Evolutionary conservation across 2,888 invertebrate genomes (phyloP).

Genomic region (Pristionchus arcanus): DNA sequence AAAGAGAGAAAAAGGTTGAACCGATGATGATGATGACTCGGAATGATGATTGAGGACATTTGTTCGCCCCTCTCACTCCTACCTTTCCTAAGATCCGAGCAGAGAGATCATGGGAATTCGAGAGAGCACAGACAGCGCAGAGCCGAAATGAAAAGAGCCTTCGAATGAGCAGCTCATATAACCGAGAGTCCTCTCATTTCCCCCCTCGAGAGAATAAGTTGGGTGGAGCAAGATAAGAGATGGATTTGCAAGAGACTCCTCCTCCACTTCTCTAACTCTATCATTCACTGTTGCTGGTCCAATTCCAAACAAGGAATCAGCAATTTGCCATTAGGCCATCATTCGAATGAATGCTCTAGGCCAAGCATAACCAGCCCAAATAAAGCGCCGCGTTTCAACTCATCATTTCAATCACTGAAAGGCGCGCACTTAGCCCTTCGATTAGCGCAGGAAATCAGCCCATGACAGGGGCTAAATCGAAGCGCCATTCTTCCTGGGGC

Average conservation of each 20-base stretch:
- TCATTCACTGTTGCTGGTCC: not conserved
- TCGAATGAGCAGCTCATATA: constrained; percentile 43
- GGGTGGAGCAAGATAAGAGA: constrained; percentile 24
- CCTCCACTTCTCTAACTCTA: not conserved
- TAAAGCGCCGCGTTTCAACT: constrained; percentile 47
- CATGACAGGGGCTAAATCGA: not conserved
- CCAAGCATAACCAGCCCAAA: constrained; percentile 39
- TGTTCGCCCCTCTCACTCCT: constrained; percentile 29
- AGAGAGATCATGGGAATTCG: not conserved
- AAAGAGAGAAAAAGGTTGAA: constrained; percentile 8
- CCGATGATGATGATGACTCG: constrained; percentile 48
- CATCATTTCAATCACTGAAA: constrained; percentile 46
- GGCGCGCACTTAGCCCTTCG: constrained; percentile 38
- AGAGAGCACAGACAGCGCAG: not conserved
- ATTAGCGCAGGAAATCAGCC: constrained; percentile 27
- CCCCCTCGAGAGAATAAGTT: constrained; percentile 35
- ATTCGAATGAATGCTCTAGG: not conserved
- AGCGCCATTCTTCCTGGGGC: not conserved
- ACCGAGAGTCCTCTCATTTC: not conserved
- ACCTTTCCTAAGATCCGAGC: not conserved
- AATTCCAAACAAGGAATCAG: not conserved
- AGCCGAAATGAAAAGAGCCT: constrained; percentile 24
- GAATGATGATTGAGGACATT: constrained; percentile 51
- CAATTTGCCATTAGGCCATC: constrained; percentile 28
- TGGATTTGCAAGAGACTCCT: constrained; percentile 10